Base-by-base conservation (phyloP, 1,140 invertebrate genomes). In the Arion vulgaris region DNA sequence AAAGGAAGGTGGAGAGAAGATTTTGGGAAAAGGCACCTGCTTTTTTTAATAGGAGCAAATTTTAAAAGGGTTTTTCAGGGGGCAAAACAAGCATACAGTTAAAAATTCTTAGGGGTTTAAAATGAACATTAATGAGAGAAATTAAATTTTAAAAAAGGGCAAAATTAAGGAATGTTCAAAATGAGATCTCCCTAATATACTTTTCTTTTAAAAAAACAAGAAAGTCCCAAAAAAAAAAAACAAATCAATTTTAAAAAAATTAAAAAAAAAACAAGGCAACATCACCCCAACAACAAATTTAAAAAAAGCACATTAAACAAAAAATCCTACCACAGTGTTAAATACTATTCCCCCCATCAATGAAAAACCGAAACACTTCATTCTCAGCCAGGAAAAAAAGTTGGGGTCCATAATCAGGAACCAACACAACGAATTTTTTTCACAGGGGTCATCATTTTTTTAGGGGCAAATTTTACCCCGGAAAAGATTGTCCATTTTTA, bases 291-390 rank as follows among this genome's bases (percentile, higher is more conserved):
- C 73, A 75, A n/a, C 28, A 41, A 41, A 11, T 45, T 23, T 28
- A 41, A 75, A 36, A 39, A 17, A 80, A 80, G 39, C 57, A 68
- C 32, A 80, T 17, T 41, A 71, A 81, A 81, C 68, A n/a, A 53
- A 72, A n/a, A 32, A 36, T 73, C 57, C 68, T 69, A 80, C 66
- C 57, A 80, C 57, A 80, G 57, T 45, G 66, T 41, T 41, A 80
- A 69, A 62, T 62, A 80, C 23, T 39, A 57, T 62, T 80, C 77
- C 77, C 57, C 32, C 19, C 53, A 23, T 11, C 49, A 80, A 15
- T 49, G 41, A 76, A 4, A 41, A 49, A 13, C 77, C 32, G 7
- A 11, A 45, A 23, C 36, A 80, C 49, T 80, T 62, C 77, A 41
- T n/a, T 69, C 62, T 69, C 49, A 69, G 62, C 62, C 36, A 80